Percentiles rank a stretch among this genome's conserved stretches.
Evolutionary conservation across 1,140 invertebrate genomes (phyloP).

Genomic region (Heliconius hermathena): DNA sequence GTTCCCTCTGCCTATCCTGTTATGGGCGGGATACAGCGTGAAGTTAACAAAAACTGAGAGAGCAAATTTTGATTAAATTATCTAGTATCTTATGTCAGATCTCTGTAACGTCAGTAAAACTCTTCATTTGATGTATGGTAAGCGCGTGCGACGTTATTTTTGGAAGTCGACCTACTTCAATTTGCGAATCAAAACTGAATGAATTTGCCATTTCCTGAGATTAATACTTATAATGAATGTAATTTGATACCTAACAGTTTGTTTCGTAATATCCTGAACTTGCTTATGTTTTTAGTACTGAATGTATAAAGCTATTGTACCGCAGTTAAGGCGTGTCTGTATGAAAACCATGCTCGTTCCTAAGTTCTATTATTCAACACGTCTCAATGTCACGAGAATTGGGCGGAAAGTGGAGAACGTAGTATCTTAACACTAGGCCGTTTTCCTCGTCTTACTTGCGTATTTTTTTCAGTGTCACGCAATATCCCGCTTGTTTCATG

Average conservation of each 20-base stretch:
- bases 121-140: slow-evolving; percentile 34
- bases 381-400: no score
- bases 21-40: background rate
- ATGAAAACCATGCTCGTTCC: no score
- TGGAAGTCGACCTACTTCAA: slow-evolving; percentile 31
- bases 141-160: slow-evolving; percentile 41
- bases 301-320: no score
- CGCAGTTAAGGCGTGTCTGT: no score
- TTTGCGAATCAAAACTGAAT: slow-evolving; percentile 31
- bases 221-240: slow-evolving; percentile 10
- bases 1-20: no score
- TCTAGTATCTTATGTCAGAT: background rate
- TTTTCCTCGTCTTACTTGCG: no score
- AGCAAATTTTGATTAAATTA: background rate
- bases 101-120: slow-evolving; percentile 11
- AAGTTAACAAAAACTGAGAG: background rate
- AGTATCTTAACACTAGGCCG: no score
- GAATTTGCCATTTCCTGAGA: slow-evolving; percentile 26
- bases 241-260: slow-evolving; percentile 9
- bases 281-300: background rate
- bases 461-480: no score
- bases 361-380: no score
- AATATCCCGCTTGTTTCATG: no score
- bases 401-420: no score
- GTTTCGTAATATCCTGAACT: background rate